phyloP scores from a whole-genome alignment of 2,113 vertebrate species.

The Myotis brandtii region DNA sequence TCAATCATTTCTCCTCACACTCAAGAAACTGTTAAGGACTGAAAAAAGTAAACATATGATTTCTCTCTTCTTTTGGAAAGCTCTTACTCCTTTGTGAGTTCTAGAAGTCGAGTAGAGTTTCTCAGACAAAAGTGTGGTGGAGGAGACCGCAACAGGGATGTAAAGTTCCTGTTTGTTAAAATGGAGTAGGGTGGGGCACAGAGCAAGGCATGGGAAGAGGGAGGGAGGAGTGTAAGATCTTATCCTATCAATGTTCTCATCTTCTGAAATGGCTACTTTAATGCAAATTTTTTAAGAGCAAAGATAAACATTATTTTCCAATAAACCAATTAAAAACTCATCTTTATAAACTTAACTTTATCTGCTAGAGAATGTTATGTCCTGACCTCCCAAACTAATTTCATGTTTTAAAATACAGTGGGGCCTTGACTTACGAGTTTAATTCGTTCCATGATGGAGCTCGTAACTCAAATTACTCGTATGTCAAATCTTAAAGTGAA shows the following conservation, averaged over 20 bases:
- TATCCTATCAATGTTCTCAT: not conserved
- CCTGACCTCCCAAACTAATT: not conserved
- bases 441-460: too few species aligned
- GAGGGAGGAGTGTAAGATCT: not conserved
- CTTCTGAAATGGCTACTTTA: not conserved
- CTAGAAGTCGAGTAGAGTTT: not conserved
- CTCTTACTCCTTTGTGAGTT: not conserved
- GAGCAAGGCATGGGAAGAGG: not conserved
- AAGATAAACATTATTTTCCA: slow-evolving; percentile 10
- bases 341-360: not conserved
- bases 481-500: too few species aligned
- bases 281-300: not conserved
- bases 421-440: too few species aligned
- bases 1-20: not conserved
- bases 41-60: not conserved
- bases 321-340: not conserved
- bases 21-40: not conserved
- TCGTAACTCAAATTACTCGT: too few species aligned
- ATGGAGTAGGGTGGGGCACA: rapidly evolving
- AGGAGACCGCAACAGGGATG: not conserved
- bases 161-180: not conserved
- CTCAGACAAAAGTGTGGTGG: not conserved
- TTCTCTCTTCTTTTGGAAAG: not conserved
- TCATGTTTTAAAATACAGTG: not conserved
- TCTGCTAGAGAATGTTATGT: not conserved